phyloP scores from a whole-genome alignment of 2,888 invertebrate genomes.

The Pristionchus japonicus region DNA sequence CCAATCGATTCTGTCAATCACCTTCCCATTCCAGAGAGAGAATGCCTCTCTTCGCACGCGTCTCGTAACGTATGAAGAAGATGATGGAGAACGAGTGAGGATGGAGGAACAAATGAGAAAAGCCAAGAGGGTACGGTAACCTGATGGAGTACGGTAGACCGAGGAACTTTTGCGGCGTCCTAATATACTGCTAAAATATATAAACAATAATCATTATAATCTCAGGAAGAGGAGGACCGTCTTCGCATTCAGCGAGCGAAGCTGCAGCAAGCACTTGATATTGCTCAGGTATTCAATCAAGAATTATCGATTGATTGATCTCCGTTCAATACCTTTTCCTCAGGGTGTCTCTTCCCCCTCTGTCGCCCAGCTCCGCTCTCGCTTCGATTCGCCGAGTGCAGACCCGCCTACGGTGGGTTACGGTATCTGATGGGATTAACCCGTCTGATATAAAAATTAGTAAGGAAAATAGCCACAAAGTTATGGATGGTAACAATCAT shows the following conservation, averaged over 20 bases:
- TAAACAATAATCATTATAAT: background rate
- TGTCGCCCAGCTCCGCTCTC: slow-evolving; percentile 42
- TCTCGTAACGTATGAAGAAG: slow-evolving; percentile 59
- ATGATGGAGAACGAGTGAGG: slow-evolving; percentile 54
- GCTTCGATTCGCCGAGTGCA: too few species aligned
- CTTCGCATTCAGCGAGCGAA: too few species aligned
- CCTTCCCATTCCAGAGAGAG: slow-evolving; percentile 55
- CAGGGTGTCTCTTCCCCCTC: slow-evolving; percentile 39
- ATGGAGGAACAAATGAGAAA: too few species aligned
- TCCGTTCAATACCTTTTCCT: background rate
- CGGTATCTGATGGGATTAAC: background rate
- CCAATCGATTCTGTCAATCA: too few species aligned
- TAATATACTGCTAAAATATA: too few species aligned
- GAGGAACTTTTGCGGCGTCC: too few species aligned
- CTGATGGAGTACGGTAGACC: background rate
- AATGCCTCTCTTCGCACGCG: slow-evolving; percentile 56
- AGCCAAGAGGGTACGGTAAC: slow-evolving; percentile 31
- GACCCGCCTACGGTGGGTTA: slow-evolving; percentile 10
- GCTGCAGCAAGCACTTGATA: slow-evolving; percentile 23
- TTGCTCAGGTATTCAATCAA: background rate
- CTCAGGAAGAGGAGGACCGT: slow-evolving; percentile 3
- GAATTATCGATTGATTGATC: background rate
- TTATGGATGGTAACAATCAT: too few species aligned
- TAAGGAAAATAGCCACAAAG: too few species aligned
- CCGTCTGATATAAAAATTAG: too few species aligned